phyloP scores from a whole-genome alignment of 1,140 invertebrate species.

The Saccostrea glomerata region DNA sequence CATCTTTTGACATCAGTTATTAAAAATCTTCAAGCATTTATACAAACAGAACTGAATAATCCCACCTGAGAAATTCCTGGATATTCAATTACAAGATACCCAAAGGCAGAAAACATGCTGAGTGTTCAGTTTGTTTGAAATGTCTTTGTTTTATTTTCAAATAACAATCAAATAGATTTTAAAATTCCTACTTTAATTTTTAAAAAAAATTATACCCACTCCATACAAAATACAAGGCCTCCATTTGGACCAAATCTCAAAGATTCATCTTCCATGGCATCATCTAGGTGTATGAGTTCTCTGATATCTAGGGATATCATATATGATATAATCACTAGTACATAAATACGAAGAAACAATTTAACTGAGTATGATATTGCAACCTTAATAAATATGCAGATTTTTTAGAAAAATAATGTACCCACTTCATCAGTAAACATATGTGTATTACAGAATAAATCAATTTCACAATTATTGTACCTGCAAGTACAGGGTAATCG shows the following conservation, averaged over 20 bases:
- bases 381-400: no score
- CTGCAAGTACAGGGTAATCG: conserved; percentile 90
- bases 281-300: conserved; percentile 95
- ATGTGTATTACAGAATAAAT: no score
- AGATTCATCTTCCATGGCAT: conserved; percentile 97
- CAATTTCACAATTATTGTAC: conserved; percentile 70
- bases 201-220: conserved; percentile 83
- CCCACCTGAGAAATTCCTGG: no score
- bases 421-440: neutral
- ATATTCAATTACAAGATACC: neutral
- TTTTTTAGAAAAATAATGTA: neutral
- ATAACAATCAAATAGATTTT: no score
- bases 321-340: no score
- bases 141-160: no score
- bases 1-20: no score
- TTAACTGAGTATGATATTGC: no score
- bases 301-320: conserved; percentile 86
- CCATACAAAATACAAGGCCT: conserved; percentile 97
- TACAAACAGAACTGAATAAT: no score
- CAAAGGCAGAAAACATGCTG: neutral
- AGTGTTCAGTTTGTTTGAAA: neutral
- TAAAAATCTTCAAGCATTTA: no score
- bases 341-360: no score
- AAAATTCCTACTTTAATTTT: no score
- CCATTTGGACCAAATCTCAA: conserved; percentile 98